A percentile compares a stretch with the other conserved stretches of the same genome.
phyloP scores from a whole-genome alignment of 92 coral and sea anemone genomes.

The Epizoanthus stellaris region DNA sequence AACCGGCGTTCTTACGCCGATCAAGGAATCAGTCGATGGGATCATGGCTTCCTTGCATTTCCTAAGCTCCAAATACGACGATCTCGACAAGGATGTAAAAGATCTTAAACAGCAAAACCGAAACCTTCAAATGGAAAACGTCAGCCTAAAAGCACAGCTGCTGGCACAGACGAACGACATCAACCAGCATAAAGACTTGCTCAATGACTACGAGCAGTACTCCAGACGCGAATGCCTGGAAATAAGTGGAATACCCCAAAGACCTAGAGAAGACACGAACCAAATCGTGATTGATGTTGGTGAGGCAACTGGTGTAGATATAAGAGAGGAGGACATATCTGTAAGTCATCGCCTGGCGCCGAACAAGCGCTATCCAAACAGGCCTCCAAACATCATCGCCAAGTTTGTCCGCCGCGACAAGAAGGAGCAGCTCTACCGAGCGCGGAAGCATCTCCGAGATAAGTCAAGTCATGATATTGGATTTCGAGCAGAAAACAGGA shows the following conservation, averaged over 20 bases:
- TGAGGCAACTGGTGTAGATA: slow-evolving; percentile 32
- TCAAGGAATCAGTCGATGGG: slow-evolving; percentile 29
- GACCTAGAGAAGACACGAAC: slow-evolving; percentile 32
- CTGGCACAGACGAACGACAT: slow-evolving; percentile 32
- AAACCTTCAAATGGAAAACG: slow-evolving; percentile 35
- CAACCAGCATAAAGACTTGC: slow-evolving; percentile 34
- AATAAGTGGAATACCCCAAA: slow-evolving; percentile 41
- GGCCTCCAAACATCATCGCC: slow-evolving; percentile 35
- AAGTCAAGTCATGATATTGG: slow-evolving; percentile 38
- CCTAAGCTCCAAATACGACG: slow-evolving; percentile 26
- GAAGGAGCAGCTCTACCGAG: slow-evolving; percentile 41
- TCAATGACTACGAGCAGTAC: slow-evolving; percentile 35
- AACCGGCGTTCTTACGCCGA: slow-evolving; percentile 29
- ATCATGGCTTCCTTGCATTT: slow-evolving; percentile 11
- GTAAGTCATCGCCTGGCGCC: slow-evolving; percentile 45
- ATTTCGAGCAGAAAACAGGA: slow-evolving; percentile 21
- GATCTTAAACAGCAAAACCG: slow-evolving; percentile 33
- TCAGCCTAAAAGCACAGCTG: slow-evolving; percentile 33
- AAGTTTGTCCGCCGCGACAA: slow-evolving; percentile 24
- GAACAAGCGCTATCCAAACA: slow-evolving; percentile 42
- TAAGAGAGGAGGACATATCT: slow-evolving; percentile 37
- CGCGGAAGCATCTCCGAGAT: slow-evolving; percentile 26
- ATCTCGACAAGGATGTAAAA: slow-evolving; percentile 28
- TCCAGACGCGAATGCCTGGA: slow-evolving; percentile 43
- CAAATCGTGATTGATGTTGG: slow-evolving; percentile 38